Base-by-base conservation (phyloP, 2,113 vertebrate species). In the Nothocercus julius region DNA sequence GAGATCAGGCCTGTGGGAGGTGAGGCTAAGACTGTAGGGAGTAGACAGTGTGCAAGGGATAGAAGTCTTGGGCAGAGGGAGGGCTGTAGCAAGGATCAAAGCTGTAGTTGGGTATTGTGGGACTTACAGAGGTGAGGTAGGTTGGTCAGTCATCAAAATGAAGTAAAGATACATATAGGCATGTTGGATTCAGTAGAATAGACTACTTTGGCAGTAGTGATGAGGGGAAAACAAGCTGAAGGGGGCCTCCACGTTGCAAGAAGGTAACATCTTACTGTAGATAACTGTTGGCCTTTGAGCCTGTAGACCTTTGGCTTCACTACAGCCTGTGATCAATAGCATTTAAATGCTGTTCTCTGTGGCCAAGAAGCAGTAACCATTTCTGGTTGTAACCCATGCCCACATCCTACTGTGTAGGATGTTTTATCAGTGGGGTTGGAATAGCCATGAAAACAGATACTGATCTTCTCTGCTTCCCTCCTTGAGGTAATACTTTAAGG, bases 321-420 rank as follows among this genome's bases (percentile, higher is more conserved):
- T 91, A 56, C 68, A 74, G 28, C 25, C 85, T 90, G 63, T 84
- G 32, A n/a, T 88, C 32, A 32, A 22, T 77, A 42, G 59, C 28
- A 62, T 81, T 80, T 77, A 61, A 92, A 95, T 90, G 53, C 68
- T 82, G 69, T 91, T 77, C 28, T 85, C 56, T 44, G 51, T n/a
- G 53, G 63, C 68, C 45, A 45, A 75, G 45, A 19, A 68, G 10
- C 51, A 67, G 45, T 72, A 91, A 74, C 53, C 38, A 53, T 22
- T 81, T 81, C 67, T 75, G 6, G 0, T 72, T 91, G 64, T 86
- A 75, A 72, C 25, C 28, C 32, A 4, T 47, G 28, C 61, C 62
- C 13, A 17, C 6, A 21, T 80, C 56, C 59, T 77, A 40, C 68
- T 91, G 27, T 17, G 54, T 53, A 40, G 59, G 49, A 24, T 51